Conservation (phyloP, 1,140 invertebrate genomes). For the Drosophila kohkoa region DNA sequence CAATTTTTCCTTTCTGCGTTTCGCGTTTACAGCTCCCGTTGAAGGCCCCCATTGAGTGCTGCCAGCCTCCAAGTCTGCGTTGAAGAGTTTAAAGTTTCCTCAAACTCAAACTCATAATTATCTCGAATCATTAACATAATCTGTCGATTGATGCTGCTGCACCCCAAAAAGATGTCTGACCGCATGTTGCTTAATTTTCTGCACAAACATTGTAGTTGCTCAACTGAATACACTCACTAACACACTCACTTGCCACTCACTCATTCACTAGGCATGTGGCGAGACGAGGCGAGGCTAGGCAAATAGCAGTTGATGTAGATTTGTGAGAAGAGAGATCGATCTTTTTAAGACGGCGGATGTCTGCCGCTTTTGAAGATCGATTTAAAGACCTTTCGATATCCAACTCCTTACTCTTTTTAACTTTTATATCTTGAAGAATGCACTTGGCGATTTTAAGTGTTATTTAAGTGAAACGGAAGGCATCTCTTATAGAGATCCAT, state of each 20-base stretch:
- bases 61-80: conserved; percentile 1
- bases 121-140: conserved; percentile 74
- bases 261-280: not conserved
- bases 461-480: too few relatives aligned
- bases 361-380: too few relatives aligned
- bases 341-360: not conserved
- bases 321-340: not conserved
- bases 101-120: conserved; percentile 69
- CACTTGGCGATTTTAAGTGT: too few relatives aligned
- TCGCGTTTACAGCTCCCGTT: conserved; percentile 69
- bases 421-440: too few relatives aligned
- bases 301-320: not conserved
- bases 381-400: too few relatives aligned
- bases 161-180: conserved; percentile 23
- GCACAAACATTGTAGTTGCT: conserved; percentile 11
- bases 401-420: too few relatives aligned
- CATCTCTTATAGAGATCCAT: too few relatives aligned
- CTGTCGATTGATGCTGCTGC: conserved; percentile 64
- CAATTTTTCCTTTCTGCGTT: conserved; percentile 27
- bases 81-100: conserved; percentile 35
- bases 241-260: conserved; percentile 1
- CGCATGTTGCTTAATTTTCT: conserved; percentile 39
- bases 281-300: not conserved
- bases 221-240: conserved; percentile 12
- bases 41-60: conserved; percentile 13